Percentiles rank a stretch among this genome's conserved stretches.
Conservation (phyloP, 2,888 invertebrate species). For the Watsonalla binaria region DNA sequence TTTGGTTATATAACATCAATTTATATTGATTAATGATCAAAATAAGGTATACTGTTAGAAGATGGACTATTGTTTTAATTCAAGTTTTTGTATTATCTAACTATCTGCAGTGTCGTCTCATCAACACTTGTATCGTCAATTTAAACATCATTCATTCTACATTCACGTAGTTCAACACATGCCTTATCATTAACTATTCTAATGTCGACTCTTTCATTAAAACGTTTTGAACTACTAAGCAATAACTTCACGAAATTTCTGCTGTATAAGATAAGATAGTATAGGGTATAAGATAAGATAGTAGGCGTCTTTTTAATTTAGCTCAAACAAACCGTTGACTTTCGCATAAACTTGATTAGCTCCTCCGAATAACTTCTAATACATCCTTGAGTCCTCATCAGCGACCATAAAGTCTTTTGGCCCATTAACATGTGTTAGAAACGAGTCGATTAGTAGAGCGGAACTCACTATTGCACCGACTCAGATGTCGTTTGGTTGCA, state of each 20-base stretch:
- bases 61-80: background rate
- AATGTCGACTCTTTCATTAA: too few species aligned
- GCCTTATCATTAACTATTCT: background rate
- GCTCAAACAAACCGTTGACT: background rate
- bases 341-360: background rate
- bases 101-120: background rate
- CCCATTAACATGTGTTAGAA: conserved; percentile 17
- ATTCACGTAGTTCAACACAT: background rate
- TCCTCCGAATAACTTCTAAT: background rate
- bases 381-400: conserved; percentile 3
- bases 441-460: conserved; percentile 58
- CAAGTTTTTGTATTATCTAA: background rate
- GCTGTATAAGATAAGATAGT: too few species aligned
- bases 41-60: background rate
- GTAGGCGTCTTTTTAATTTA: background rate
- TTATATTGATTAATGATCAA: conserved; percentile 1
- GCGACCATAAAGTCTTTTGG: conserved; percentile 11
- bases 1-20: background rate
- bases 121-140: background rate
- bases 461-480: conserved; percentile 37
- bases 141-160: background rate
- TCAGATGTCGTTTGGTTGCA: conserved; percentile 47
- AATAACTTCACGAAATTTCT: too few species aligned
- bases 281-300: too few species aligned
- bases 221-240: too few species aligned